Evolutionary conservation across 2,797 vertebrate species (phyloP), one percentile per base, ranked within the genome.

Genomic region (Galaxias olidus): DNA sequence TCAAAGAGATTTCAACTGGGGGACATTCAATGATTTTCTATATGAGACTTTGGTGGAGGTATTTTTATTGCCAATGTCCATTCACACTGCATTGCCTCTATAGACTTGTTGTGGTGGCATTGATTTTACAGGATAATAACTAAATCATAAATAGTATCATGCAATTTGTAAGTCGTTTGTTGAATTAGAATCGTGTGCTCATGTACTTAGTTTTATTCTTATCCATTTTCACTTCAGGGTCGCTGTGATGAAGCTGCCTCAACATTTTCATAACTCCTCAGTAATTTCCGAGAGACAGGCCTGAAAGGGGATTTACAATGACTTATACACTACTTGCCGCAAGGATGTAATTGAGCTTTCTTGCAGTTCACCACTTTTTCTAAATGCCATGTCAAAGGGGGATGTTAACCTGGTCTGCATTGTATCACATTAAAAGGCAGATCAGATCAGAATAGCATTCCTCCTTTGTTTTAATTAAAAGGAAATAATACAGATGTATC

Each of bases 291-390:
- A 83, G 85, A 86, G 82, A 80, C 81, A 72, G 78, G 65, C 74
- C 74, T 79, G 81, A 88, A 88, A 90, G 73, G 73, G 87, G 87
- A 86, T 89, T 88, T 84, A 77, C 61, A 51, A 43, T 88, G 82
- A 90, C 87, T 86, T 85, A 88, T 89, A 87, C 85, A 83, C 72
- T 80, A 75, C 80, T 77, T 83, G 84, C 80, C 76, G 84, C 78
- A 77, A 85, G 76, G 84, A 85, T 86, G 84, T 89, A 88, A 89
- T 89, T 90, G 87, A 89, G 86, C 87, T 84, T 89, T 83, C 81
- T 88, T 84, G 81, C 82, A 82, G 84, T 87, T 88, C 76, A 79
- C 79, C 78, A 79, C 82, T 87, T 82, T 84, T 84, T n/a, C 86
- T 88, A 87, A 90, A 90, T 87, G 87, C 87, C 83, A 85, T 85